Evolutionary conservation across 2,888 invertebrate species (phyloP).

Genomic region (Fabriciana adippe): DNA sequence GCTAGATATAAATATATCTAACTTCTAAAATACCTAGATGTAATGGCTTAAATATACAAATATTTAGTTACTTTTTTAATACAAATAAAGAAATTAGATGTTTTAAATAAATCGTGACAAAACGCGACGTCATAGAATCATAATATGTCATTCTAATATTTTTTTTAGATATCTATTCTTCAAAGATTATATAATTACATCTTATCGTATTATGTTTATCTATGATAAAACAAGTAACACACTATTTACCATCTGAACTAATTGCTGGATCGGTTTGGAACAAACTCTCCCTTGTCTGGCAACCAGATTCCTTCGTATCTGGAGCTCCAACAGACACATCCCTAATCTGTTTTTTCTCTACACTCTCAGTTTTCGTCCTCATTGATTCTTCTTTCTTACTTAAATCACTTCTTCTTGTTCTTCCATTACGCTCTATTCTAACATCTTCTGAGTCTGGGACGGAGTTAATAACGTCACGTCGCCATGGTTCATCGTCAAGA

Average conservation of each 20-base stretch:
- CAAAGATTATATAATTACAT: too few relatives aligned
- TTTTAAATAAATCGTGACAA: background rate
- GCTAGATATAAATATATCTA: too few relatives aligned
- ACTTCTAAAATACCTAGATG: too few relatives aligned
- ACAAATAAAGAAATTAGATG: too few relatives aligned
- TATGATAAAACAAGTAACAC: background rate
- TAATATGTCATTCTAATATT: background rate
- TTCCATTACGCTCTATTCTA: conserved; percentile 65
- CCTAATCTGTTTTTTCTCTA: conserved; percentile 64
- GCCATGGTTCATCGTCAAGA: conserved; percentile 67
- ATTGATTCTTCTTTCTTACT: conserved; percentile 69
- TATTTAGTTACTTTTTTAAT: background rate
- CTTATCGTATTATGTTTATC: too few relatives aligned
- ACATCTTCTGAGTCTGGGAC: conserved; percentile 60
- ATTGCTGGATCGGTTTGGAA: conserved; percentile 77
- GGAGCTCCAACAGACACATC: conserved; percentile 74
- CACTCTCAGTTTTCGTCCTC: conserved; percentile 58
- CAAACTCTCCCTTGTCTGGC: conserved; percentile 92
- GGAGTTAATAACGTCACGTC: conserved; percentile 58
- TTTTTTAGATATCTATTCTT: too few relatives aligned
- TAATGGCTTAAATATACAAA: background rate
- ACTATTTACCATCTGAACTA: conserved; percentile 69
- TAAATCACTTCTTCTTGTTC: conserved; percentile 60
- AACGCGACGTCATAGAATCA: background rate
- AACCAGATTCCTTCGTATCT: conserved; percentile 79